These are phyloP conservation scores for Phylloscopus trochiloides DNA, from an alignment of 2,113 vertebrate species.

Conservation along the genomic window DNA sequence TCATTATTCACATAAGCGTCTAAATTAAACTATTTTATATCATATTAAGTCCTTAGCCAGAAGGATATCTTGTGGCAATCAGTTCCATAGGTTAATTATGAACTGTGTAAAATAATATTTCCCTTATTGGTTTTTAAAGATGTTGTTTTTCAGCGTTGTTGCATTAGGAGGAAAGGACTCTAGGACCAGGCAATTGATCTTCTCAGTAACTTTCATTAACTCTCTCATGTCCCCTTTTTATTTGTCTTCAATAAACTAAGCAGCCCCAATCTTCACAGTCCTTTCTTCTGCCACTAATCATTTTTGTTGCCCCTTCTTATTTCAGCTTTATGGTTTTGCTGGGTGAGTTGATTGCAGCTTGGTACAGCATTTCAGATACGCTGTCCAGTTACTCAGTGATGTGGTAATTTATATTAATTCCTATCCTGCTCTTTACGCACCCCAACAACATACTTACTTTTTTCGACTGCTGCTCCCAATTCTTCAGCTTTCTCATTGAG, in stretches of 20 bases:
- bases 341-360: background rate
- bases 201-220: constrained; percentile 37
- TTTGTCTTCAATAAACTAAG: constrained; percentile 22
- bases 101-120: constrained; percentile 33
- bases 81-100: constrained; percentile 53
- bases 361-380: background rate
- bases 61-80: constrained; percentile 54
- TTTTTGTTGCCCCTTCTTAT: constrained; percentile 28
- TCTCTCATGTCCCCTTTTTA: constrained; percentile 29
- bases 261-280: background rate
- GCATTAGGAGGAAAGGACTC: background rate
- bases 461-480: background rate
- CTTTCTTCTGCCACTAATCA: constrained; percentile 10
- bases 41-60: constrained; percentile 40
- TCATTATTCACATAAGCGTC: constrained; percentile 48
- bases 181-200: constrained; percentile 2
- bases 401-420: background rate
- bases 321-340: constrained; percentile 13
- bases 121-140: constrained; percentile 16
- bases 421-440: background rate
- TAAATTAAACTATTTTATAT: constrained; percentile 59
- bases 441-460: background rate
- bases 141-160: constrained; percentile 14
- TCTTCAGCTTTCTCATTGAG: background rate
- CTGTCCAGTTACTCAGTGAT: background rate